These are phyloP conservation scores for Acleris emargana DNA, from an alignment of 2,888 invertebrate genomes.

Conservation along the genomic window DNA sequence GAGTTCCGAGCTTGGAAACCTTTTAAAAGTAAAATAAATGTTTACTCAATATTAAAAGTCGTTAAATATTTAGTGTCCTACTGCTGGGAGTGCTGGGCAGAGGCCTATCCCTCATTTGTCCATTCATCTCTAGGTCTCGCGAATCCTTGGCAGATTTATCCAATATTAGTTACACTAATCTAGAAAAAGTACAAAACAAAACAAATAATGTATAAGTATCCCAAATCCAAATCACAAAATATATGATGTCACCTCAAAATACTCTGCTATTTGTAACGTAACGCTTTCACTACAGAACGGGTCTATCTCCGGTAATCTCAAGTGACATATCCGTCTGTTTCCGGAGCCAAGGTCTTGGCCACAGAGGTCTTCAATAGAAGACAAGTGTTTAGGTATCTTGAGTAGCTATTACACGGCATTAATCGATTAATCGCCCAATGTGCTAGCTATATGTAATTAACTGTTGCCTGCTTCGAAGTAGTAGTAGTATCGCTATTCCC, in stretches of 20 bases:
- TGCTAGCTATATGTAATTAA: not conserved
- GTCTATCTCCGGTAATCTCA: not conserved
- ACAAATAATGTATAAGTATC: too few species aligned
- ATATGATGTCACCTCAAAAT: not conserved
- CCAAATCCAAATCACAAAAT: too few species aligned
- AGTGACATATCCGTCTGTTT: not conserved
- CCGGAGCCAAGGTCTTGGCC: constrained; percentile 10
- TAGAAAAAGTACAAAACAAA: too few species aligned
- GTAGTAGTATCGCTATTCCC: not conserved
- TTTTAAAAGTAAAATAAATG: too few species aligned
- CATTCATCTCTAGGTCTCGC: too few species aligned
- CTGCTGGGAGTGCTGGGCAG: too few species aligned
- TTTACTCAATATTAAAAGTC: too few species aligned
- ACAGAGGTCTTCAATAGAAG: constrained; percentile 11
- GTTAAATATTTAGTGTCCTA: too few species aligned
- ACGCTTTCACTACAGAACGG: not conserved
- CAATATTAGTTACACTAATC: too few species aligned
- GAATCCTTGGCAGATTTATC: not conserved
- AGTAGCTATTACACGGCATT: constrained; percentile 3
- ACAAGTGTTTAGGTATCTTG: constrained; percentile 14
- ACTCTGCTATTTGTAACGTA: not conserved
- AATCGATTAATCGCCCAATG: constrained; percentile 23
- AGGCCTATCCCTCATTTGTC: too few species aligned
- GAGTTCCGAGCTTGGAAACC: too few species aligned
- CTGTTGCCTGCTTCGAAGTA: too few species aligned